Base-by-base conservation (phyloP, 1,140 invertebrate species). In the Lepidurus arcticus region DNA sequence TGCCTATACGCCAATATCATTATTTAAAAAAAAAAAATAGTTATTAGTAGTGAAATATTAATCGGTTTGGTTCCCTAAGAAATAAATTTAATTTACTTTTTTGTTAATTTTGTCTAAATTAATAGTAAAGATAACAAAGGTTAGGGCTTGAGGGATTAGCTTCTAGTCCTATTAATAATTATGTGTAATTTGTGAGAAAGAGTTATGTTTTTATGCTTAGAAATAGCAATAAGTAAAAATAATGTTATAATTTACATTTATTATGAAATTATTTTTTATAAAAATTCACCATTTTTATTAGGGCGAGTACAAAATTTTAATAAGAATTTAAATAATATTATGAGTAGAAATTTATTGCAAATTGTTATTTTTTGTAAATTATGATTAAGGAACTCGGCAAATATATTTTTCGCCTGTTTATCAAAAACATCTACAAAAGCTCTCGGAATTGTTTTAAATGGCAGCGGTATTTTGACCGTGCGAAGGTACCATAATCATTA, bases 381-480 rank as follows among this genome's bases (percentile, higher is more conserved):
- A 84, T 84, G 79, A 80, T 84, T 85, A 88, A 89, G 85, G 86
- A 90, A 90, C 85, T 90, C 83, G 86, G 86, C 88, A 90, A 90
- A 84, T 78, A 83, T 84, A 85, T 86, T 87, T 86, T 88, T 87
- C 86, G 88, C 86, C 86, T 91, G 89, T 91, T 91, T 91, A 91
- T 82, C 87, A 91, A 91, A 91, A 91, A 91, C 89, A 90, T 91
- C 85, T 87, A n/a, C n/a, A n/a, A n/a, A n/a, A n/a, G 88, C 88
- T 86, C 88, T 87, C 86, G 89, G 88, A 87, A 82, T 82, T 81
- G 83, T 26, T 34, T 88, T 90, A 84, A 90, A 90, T 88, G 84
- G 88, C 87, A 86, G 88, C 88, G 86, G 87, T 89, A 90, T 87
- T 82, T 85, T 90, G 83, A 90, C 87, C 86, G 88, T 90, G 85